A percentile compares a stretch with the other conserved stretches of the same genome.
These are phyloP conservation scores for Nicator chloris DNA, from an alignment of 2,113 vertebrate genomes.

Conservation along the genomic window DNA sequence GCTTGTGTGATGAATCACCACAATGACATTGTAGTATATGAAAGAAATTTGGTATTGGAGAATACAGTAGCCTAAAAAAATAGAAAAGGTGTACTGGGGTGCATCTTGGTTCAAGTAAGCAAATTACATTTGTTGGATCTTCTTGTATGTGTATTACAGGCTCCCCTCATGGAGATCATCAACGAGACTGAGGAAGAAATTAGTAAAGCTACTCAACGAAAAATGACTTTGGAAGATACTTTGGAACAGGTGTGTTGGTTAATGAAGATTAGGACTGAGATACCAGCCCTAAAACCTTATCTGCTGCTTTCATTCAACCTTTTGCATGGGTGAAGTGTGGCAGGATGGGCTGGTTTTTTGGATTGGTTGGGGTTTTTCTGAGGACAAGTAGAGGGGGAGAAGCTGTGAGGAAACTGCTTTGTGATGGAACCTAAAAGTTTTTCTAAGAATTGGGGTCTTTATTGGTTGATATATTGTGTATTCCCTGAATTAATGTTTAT, in stretches of 20 bases:
- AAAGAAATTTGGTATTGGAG: background rate
- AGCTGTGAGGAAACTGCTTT: background rate
- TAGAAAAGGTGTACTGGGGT: background rate
- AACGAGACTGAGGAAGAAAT: constrained; percentile 74
- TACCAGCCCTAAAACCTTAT: background rate
- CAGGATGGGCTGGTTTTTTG: background rate
- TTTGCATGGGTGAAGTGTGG: background rate
- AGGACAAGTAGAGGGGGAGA: background rate
- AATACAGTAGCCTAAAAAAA: background rate
- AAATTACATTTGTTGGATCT: background rate
- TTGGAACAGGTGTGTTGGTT: constrained; percentile 74
- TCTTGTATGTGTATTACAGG: constrained; percentile 40
- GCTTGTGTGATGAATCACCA: background rate
- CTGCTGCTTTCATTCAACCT: background rate
- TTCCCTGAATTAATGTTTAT: background rate
- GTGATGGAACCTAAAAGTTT: background rate
- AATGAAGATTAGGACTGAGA: background rate
- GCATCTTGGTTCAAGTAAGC: background rate
- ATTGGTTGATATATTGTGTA: background rate
- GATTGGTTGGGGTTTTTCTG: background rate
- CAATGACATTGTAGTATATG: background rate
- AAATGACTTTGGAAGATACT: constrained; percentile 71
- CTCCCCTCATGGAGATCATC: constrained; percentile 71
- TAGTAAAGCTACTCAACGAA: constrained; percentile 59
- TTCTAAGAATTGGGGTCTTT: background rate